Percentiles rank a stretch among this genome's conserved stretches.
Evolutionary conservation across 1,140 invertebrate species (phyloP).

Genomic region (Dendrolimus kikuchii): DNA sequence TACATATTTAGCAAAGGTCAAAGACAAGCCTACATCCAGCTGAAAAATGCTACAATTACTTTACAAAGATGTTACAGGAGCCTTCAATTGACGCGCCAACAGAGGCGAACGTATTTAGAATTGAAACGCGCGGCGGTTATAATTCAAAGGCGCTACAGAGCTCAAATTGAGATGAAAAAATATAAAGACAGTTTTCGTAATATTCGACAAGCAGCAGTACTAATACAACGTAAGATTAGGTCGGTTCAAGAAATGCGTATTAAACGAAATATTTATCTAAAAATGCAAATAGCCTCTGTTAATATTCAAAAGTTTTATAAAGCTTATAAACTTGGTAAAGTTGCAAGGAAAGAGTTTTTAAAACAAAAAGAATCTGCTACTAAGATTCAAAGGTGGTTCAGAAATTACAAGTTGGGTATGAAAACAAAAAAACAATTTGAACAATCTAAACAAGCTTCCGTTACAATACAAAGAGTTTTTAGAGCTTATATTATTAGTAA

Average conservation of each 20-base stretch:
- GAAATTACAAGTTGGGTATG: constrained; percentile 39
- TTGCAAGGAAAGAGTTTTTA: constrained; percentile 34
- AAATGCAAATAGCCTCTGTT: constrained; percentile 10
- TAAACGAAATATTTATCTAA: constrained; percentile 41
- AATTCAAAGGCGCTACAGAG: constrained; percentile 48
- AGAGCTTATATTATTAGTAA: constrained; percentile 33
- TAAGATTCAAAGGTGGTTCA: constrained; percentile 61
- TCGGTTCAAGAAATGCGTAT: constrained; percentile 41
- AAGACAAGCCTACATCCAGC: constrained; percentile 26
- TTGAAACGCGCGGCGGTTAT: constrained; percentile 29
- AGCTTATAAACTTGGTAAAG: constrained; percentile 36
- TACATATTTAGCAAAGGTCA: constrained; percentile 27
- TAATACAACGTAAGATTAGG: constrained; percentile 53
- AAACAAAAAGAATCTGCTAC: constrained; percentile 36
- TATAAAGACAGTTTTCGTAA: constrained; percentile 30
- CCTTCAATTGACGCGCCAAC: constrained; percentile 28
- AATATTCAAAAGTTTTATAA: constrained; percentile 40
- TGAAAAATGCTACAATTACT: constrained; percentile 25
- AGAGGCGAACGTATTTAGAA: constrained; percentile 26
- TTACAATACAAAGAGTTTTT: constrained; percentile 52
- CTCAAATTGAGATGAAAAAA: constrained; percentile 30
- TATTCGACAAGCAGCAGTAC: constrained; percentile 27
- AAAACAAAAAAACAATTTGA: constrained; percentile 27
- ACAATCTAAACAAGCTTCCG: constrained; percentile 29
- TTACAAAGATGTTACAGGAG: constrained; percentile 39